Base-by-base conservation (phyloP, 2,888 invertebrate species). In the Latrodectus elegans region DNA sequence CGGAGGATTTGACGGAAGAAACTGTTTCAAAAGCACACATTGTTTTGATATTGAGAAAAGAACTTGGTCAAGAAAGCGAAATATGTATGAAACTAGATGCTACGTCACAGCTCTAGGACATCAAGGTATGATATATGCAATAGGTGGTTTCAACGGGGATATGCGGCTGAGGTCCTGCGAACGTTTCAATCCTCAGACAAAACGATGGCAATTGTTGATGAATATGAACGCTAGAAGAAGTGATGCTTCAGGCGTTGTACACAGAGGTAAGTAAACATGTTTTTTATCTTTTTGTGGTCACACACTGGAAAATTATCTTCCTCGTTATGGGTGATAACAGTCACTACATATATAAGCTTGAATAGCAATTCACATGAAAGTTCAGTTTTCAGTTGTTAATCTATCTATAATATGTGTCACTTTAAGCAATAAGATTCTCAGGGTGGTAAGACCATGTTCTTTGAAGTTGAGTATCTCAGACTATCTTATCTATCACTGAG, bases 231-330 rank as follows among this genome's bases (percentile, higher is more conserved):
- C 90, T 86, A 94, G 94, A 91, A 93, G 96, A 14, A 96, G 96
- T 0, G 96, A 96, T 90, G 96, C 96, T 1, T 95, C 95, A 88
- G 95, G 95, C 0, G 95, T 95, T 0, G 94, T 94, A 0, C 92
- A 95, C 1, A 93, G 94, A 38, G 94, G 92, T 94, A 91, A 73
- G 81, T 12, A 49, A 22, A 8, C 67, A 22, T 68, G 0, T 68
- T n/a, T 67, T 6, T 26, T 0, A 22, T 22, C 22, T 38, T 2
- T 6, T 38, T 38, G 4, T 38, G 38, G 38, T 38, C n/a, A n/a
- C n/a, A n/a, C n/a, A 38, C 38, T 38, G 6, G 38, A 38, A 38
- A 38, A 4, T 0, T 38, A 6, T 38, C 3, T 38, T 38, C 6
- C 38, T 38, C 1, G 22, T 22, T 22, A 22, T 22, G 22, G 22